phyloP scores from a whole-genome alignment of 2,113 vertebrate genomes.

The Takifugu flavidus region DNA sequence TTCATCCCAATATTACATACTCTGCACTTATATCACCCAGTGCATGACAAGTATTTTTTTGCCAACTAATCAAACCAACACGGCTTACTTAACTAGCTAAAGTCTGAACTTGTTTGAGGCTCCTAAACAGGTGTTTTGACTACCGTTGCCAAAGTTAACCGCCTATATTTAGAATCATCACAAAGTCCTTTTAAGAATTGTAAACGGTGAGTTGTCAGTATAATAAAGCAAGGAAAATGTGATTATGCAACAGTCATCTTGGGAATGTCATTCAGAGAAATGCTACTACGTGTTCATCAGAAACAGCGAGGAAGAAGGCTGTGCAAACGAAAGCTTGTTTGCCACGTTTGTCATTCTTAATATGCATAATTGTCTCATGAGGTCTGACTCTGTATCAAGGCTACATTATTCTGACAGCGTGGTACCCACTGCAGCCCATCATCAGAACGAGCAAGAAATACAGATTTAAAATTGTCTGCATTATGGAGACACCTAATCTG shows the following conservation, averaged over 20 bases:
- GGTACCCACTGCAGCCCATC: conserved; percentile 28
- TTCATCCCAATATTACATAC: too few species aligned
- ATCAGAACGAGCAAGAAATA: conserved; percentile 9
- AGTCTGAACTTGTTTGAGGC: too few species aligned
- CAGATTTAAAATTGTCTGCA: conserved; percentile 15
- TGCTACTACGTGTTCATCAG: conserved; percentile 46
- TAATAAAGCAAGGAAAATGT: conserved; percentile 18
- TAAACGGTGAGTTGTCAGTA: not conserved
- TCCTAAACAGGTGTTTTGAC: too few species aligned
- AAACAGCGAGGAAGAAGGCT: conserved; percentile 22
- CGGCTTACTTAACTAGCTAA: too few species aligned
- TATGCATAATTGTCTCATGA: conserved; percentile 57
- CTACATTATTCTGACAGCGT: conserved; percentile 51
- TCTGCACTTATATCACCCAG: too few species aligned
- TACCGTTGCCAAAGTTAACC: too few species aligned
- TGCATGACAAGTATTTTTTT: too few species aligned
- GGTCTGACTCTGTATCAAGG: conserved; percentile 43
- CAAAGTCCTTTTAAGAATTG: not conserved
- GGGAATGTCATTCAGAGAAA: conserved; percentile 23
- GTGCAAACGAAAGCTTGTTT: conserved; percentile 33
- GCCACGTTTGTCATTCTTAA: conserved; percentile 22
- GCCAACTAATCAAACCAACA: too few species aligned
- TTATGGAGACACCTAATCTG: conserved; percentile 8
- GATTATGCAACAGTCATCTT: conserved; percentile 15
- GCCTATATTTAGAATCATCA: too few species aligned